Conservation (phyloP, 2,888 invertebrate genomes). For the Hypomecis atomaria region DNA sequence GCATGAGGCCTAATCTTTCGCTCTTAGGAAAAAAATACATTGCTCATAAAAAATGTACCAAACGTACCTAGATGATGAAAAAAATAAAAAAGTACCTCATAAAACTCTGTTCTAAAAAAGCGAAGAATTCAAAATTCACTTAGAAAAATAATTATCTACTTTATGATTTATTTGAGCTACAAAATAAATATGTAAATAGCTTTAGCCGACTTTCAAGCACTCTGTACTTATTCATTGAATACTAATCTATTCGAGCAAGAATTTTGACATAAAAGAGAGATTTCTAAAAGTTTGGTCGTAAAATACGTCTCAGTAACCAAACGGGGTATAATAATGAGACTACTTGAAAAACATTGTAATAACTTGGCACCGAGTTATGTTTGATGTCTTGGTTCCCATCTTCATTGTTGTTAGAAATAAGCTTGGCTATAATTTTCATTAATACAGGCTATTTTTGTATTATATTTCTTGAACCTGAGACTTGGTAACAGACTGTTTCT, state of each 20-base stretch:
- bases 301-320: conserved; percentile 28
- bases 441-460: background rate
- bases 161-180: conserved; percentile 9
- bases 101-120: background rate
- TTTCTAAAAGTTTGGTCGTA: conserved; percentile 37
- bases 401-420: conserved; percentile 1
- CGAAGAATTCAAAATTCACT: background rate
- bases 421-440: background rate
- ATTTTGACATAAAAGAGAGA: conserved; percentile 32
- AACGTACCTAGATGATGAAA: too few species aligned
- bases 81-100: too few species aligned
- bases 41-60: too few species aligned
- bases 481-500: too few species aligned
- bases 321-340: conserved; percentile 22
- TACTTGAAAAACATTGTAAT: conserved; percentile 17
- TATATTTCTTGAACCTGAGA: too few species aligned
- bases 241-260: conserved; percentile 35
- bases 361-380: conserved; percentile 23
- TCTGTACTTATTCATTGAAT: conserved; percentile 35
- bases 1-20: too few species aligned
- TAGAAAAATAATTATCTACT: conserved; percentile 9
- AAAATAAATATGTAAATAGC: conserved; percentile 22
- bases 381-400: conserved; percentile 33
- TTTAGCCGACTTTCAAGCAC: conserved; percentile 27
- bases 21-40: too few species aligned